A percentile compares a stretch with the other conserved stretches of the same genome.
These are phyloP conservation scores for Siderastrea radians DNA, from an alignment of 92 coral and sea anemone genomes.

Conservation along the genomic window DNA sequence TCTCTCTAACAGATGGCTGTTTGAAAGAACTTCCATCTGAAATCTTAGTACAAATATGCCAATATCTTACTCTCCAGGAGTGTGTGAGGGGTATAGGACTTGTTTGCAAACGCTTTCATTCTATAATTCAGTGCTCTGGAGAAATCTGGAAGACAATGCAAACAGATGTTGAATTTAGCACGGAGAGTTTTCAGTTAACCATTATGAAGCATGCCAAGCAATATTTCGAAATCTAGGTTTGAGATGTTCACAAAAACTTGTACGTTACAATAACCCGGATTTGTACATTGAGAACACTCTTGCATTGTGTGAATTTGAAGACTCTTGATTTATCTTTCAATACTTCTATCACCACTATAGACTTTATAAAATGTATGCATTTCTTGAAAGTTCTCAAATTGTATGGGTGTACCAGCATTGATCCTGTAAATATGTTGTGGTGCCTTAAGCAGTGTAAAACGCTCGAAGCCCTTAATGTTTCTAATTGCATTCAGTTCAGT, in stretches of 20 bases:
- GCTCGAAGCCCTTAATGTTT: constrained; percentile 42
- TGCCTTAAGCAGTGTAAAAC: constrained; percentile 46
- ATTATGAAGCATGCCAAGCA: constrained; percentile 45
- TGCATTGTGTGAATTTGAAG: constrained; percentile 29
- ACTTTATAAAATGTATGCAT: constrained; percentile 38
- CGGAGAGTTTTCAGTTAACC: constrained; percentile 35
- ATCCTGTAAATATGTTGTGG: constrained; percentile 45
- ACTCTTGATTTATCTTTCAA: constrained; percentile 38
- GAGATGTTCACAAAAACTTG: constrained; percentile 42
- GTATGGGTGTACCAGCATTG: constrained; percentile 62
- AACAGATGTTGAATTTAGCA: constrained; percentile 39
- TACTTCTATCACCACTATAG: constrained; percentile 42
- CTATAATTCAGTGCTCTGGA: constrained; percentile 28
- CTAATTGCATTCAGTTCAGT: constrained; percentile 42
- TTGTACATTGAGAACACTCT: constrained; percentile 38
- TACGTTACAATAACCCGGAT: constrained; percentile 31
- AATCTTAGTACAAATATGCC: constrained; percentile 38
- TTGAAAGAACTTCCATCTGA: constrained; percentile 31
- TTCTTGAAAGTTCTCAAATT: constrained; percentile 38
- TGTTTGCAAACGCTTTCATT: constrained; percentile 40
- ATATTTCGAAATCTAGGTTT: constrained; percentile 28
- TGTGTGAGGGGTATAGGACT: constrained; percentile 30
- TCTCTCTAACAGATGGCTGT: not conserved
- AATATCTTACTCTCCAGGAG: constrained; percentile 45
- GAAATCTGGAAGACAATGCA: constrained; percentile 44